Percentiles rank a stretch among this genome's conserved stretches.
These are phyloP conservation scores for Acromyrmex echinatior DNA, from an alignment of 1,140 invertebrate species.

Conservation along the genomic window DNA sequence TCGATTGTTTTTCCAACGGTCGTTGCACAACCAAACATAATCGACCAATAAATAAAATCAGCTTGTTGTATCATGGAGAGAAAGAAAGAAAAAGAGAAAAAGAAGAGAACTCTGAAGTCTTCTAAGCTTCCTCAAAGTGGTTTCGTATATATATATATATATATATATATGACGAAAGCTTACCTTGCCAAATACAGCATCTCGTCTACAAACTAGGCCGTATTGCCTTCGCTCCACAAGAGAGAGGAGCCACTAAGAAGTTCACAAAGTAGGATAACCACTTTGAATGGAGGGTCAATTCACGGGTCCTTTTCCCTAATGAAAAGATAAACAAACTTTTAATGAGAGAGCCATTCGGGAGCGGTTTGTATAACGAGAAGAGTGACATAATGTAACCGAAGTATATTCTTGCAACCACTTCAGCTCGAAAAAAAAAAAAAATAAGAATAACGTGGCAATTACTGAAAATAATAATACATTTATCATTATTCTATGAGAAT, in stretches of 20 bases:
- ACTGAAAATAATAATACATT: not conserved
- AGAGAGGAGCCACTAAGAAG: too few species aligned
- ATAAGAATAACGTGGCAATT: not conserved
- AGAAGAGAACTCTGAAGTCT: constrained; percentile 60
- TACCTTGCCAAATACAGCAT: constrained; percentile 65
- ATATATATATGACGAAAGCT: constrained; percentile 79
- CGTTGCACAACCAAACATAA: constrained; percentile 74
- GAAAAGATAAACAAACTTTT: constrained; percentile 33
- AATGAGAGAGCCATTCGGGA: not conserved
- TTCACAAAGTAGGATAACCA: constrained; percentile 53
- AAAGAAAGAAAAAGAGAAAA: not conserved
- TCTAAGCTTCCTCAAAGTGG: constrained; percentile 80
- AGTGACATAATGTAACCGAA: constrained; percentile 4
- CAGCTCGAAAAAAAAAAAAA: not conserved
- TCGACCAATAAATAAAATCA: constrained; percentile 69
- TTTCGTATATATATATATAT: constrained; percentile 83
- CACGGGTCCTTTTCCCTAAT: constrained; percentile 24
- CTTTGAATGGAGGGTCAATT: constrained; percentile 62
- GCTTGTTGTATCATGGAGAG: constrained; percentile 67
- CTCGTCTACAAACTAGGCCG: constrained; percentile 32
- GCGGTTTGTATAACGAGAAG: not conserved
- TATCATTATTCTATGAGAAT: not conserved
- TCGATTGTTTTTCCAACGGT: constrained; percentile 47
- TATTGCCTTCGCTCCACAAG: too few species aligned
- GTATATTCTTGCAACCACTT: not conserved